These are phyloP conservation scores for Saturnia japonica DNA, from an alignment of 2,888 invertebrate species.

Conservation along the genomic window DNA sequence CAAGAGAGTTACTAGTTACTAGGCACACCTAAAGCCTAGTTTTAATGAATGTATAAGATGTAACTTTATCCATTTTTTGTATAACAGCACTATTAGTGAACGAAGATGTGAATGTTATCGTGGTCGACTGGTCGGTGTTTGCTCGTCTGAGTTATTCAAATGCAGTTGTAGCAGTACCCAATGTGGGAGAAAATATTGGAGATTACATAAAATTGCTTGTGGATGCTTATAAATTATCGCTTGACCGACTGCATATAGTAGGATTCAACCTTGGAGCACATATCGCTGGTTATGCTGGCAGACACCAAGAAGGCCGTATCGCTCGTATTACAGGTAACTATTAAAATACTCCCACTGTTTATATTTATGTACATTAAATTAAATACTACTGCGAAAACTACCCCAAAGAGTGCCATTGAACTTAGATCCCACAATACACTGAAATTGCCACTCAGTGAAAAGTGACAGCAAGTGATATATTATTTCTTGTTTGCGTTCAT, in stretches of 20 bases:
- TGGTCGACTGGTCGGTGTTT: slow-evolving; percentile 55
- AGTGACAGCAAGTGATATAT: too few species aligned
- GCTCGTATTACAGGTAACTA: slow-evolving; percentile 60
- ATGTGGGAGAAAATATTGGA: slow-evolving; percentile 41
- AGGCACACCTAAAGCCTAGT: too few species aligned
- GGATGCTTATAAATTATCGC: slow-evolving; percentile 23
- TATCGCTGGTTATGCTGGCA: slow-evolving; percentile 51
- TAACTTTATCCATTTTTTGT: slow-evolving; percentile 4
- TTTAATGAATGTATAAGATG: background rate
- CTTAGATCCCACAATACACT: too few species aligned
- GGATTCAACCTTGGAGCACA: slow-evolving; percentile 65
- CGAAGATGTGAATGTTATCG: slow-evolving; percentile 47
- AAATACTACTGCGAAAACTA: too few species aligned
- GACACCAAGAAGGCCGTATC: slow-evolving; percentile 30
- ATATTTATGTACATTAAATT: too few species aligned
- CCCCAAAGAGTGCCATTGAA: too few species aligned
- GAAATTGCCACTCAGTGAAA: too few species aligned
- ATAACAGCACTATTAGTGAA: slow-evolving; percentile 41
- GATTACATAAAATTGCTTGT: slow-evolving; percentile 36
- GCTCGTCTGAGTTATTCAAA: slow-evolving; percentile 43
- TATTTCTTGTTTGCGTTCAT: too few species aligned
- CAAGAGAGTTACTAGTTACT: too few species aligned
- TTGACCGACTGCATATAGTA: slow-evolving; percentile 46
- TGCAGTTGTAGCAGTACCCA: slow-evolving; percentile 44
- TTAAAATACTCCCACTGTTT: background rate